Conservation (phyloP, 1,140 invertebrate genomes). For the Colletes latitarsis region DNA sequence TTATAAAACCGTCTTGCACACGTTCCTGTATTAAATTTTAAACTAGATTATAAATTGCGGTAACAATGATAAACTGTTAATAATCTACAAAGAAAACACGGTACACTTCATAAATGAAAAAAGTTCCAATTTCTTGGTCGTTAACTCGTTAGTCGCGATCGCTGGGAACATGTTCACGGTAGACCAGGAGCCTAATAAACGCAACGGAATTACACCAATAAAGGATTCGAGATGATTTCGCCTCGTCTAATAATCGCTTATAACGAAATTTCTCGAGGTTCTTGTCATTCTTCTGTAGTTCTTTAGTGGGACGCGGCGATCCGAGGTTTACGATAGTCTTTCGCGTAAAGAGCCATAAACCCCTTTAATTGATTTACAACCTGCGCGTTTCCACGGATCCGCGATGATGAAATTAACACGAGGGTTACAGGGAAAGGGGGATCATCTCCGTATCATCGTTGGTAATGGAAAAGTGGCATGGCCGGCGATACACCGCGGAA, state of each 20-base stretch:
- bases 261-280: slow-evolving; percentile 2
- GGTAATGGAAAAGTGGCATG: slow-evolving; percentile 57
- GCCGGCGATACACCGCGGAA: slow-evolving; percentile 16
- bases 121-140: neutral
- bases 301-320: neutral
- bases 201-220: neutral
- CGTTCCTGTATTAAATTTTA: too few species aligned
- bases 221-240: neutral
- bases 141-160: neutral
- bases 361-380: slow-evolving; percentile 60
- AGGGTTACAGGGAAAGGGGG: neutral
- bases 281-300: neutral
- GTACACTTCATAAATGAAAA: neutral
- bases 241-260: slow-evolving; percentile 4
- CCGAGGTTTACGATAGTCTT: slow-evolving; percentile 27
- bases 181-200: neutral
- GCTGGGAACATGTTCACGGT: neutral
- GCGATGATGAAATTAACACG: slow-evolving; percentile 50
- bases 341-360: slow-evolving; percentile 31
- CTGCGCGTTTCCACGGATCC: slow-evolving; percentile 32
- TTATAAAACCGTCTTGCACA: too few species aligned
- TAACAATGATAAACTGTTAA: too few species aligned
- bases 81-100: neutral
- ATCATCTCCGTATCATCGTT: slow-evolving; percentile 21
- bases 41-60: too few species aligned